Conservation (phyloP, 2,113 vertebrate species). For the Ochotona curzoniae region DNA sequence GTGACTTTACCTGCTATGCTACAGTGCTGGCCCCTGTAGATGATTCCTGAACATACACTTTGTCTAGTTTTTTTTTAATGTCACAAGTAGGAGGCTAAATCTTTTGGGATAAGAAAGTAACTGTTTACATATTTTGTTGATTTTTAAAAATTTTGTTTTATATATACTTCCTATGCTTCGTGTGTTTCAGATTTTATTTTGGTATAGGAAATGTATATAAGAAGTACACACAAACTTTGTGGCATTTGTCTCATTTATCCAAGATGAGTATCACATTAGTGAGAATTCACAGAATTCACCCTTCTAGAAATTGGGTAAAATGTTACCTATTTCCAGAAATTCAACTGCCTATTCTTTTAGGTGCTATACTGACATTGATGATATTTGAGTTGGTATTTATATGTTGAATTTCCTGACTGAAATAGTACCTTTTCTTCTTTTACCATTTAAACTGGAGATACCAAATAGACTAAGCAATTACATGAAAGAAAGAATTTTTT, state of each 20-base stretch:
- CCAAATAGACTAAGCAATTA: not conserved
- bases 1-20: no score
- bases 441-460: not conserved
- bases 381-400: not conserved
- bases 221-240: not conserved
- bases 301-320: not conserved
- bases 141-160: not conserved
- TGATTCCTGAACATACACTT: not conserved
- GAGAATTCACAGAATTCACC: slow-evolving; percentile 1
- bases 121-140: not conserved
- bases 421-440: not conserved
- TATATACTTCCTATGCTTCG: not conserved
- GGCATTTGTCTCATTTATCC: not conserved
- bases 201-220: not conserved
- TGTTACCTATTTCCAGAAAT: not conserved
- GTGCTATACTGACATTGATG: not conserved
- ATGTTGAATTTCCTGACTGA: not conserved
- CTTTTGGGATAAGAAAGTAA: not conserved
- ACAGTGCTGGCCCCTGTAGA: no score
- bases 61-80: not conserved
- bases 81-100: not conserved
- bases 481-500: not conserved
- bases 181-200: not conserved
- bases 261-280: not conserved
- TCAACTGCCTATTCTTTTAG: not conserved